phyloP scores from a whole-genome alignment of 2,888 invertebrate species.

The Punctoribates punctum region DNA sequence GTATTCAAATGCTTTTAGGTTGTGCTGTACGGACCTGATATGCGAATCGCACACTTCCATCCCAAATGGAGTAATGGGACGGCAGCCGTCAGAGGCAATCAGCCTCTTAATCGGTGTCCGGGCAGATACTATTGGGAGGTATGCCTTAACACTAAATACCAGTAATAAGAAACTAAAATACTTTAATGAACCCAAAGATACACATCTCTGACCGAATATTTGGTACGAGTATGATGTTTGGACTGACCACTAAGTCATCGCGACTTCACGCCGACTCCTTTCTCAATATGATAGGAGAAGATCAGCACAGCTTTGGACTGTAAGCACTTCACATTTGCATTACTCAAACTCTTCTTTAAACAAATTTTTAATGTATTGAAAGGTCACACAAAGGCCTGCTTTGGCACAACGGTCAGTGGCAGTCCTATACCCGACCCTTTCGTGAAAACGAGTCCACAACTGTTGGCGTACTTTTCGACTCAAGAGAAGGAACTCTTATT shows the following conservation, averaged over 20 bases:
- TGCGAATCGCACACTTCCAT: slow-evolving; percentile 66
- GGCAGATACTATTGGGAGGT: slow-evolving; percentile 53
- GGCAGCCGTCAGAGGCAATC: slow-evolving; percentile 66
- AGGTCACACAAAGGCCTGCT: slow-evolving; percentile 66
- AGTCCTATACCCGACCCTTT: slow-evolving; percentile 65
- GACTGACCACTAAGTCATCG: slow-evolving; percentile 61
- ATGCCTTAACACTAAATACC: background rate
- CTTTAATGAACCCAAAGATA: slow-evolving; percentile 65
- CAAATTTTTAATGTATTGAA: background rate
- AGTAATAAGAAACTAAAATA: background rate
- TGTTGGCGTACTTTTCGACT: slow-evolving; percentile 67
- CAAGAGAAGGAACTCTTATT: slow-evolving; percentile 65
- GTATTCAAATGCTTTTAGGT: background rate
- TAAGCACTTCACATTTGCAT: background rate
- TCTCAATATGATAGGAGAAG: slow-evolving; percentile 68
- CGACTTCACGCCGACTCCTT: slow-evolving; percentile 66
- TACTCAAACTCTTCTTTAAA: background rate
- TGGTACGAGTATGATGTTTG: slow-evolving; percentile 73
- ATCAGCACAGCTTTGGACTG: slow-evolving; percentile 64
- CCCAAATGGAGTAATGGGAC: slow-evolving; percentile 73
- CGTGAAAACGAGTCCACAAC: slow-evolving; percentile 66
- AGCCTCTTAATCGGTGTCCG: slow-evolving; percentile 61
- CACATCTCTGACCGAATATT: slow-evolving; percentile 63
- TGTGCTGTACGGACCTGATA: slow-evolving; percentile 58
- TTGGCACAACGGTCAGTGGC: slow-evolving; percentile 65